Base-by-base conservation (phyloP, 2,797 vertebrate species). In the Nothura maculosa region DNA sequence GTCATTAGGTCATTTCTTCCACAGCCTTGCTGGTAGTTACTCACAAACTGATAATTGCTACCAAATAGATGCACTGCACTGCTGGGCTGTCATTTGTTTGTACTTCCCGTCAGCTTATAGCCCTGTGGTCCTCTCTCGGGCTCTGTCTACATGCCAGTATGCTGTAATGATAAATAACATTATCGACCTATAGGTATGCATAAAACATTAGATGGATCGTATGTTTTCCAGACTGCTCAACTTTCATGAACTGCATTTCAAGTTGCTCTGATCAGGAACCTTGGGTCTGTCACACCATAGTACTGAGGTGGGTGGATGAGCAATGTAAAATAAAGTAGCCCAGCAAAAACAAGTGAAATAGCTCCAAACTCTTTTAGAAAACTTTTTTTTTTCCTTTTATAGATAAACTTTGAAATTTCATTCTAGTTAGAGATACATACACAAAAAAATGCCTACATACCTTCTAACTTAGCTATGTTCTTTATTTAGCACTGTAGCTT, bases 171-270 rank as follows among this genome's bases (percentile, higher is more conserved):
- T 93, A 87, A 93, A 95, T 69, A 94, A 72, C 82, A 81, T 83
- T 90, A 94, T 93, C 64, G 91, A 78, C 70, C 61, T 85, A 72
- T 34, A 43, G 40, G 27, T 61, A 96, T 85, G 81, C 72, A 87
- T 84, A 88, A 89, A 96, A 92, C 91, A 91, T 96, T 89, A 95
- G 92, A 82, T 81, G 55, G 92, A 81, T 77, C 1, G 24, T 52
- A 60, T 82, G 64, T 94, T 92, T 89, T 91, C 86, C 0, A 3
- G 27, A 52, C 67, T 85, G 73, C 43, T 95, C 79, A 92, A 64
- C 87, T 89, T 94, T 78, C 89, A 90, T 66, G 87, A 87, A 95
- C 68, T 89, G 81, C 79, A 90, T 94, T 87, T 91, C 69, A 93
- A 91, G 66, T 87, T 91, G 34, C 34, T 70, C 43, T 89, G 79